Conservation (phyloP, 2,888 invertebrate species). For the Venusia cambrica region DNA sequence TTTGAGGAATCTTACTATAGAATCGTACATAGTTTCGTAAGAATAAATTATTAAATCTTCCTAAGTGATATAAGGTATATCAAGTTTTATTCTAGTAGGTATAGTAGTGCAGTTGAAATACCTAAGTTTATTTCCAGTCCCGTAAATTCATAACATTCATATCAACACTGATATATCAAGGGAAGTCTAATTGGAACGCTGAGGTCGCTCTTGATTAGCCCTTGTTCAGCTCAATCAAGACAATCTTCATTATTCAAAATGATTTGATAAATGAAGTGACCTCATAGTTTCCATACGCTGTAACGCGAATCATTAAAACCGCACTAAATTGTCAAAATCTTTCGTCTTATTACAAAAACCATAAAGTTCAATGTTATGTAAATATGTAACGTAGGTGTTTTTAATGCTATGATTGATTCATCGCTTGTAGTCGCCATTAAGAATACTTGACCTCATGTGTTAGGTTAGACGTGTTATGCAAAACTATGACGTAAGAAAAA, state of each 20-base stretch:
- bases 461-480: slow-evolving; percentile 11
- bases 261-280: slow-evolving; percentile 20
- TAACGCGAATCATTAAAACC: slow-evolving; percentile 17
- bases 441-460: slow-evolving; percentile 10
- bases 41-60: too few relatives aligned
- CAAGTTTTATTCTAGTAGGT: too few relatives aligned
- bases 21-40: too few relatives aligned
- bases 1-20: too few relatives aligned
- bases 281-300: slow-evolving; percentile 10
- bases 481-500: slow-evolving; percentile 14
- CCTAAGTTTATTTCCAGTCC: too few relatives aligned
- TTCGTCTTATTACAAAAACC: neutral
- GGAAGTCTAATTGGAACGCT: slow-evolving; percentile 13
- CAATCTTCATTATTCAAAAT: slow-evolving; percentile 6
- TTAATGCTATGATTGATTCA: slow-evolving; percentile 9
- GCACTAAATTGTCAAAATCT: slow-evolving; percentile 1
- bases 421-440: slow-evolving; percentile 5
- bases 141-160: too few relatives aligned
- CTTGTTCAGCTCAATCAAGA: slow-evolving; percentile 14
- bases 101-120: too few relatives aligned
- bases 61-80: too few relatives aligned
- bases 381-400: slow-evolving; percentile 5
- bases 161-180: slow-evolving; percentile 3
- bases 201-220: slow-evolving; percentile 13
- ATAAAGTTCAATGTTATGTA: slow-evolving; percentile 4